These are phyloP conservation scores for Frieseomelitta varia DNA, from an alignment of 1,140 invertebrate species.

Conservation along the genomic window DNA sequence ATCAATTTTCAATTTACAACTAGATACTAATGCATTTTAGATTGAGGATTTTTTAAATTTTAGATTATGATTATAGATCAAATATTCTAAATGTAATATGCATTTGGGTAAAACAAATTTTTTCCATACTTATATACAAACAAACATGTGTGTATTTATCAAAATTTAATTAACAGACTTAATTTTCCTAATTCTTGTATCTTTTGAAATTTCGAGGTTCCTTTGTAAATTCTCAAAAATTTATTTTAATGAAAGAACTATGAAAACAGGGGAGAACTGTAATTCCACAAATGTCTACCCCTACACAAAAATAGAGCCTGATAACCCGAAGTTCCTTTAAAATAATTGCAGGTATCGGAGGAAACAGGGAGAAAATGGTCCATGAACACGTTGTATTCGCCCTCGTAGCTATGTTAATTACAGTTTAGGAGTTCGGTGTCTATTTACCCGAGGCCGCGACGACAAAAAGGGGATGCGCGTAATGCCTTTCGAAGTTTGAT, in stretches of 20 bases:
- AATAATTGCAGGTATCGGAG: neutral
- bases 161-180: no score
- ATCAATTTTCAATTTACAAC: neutral
- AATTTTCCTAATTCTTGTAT: no score
- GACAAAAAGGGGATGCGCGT: conserved; percentile 46
- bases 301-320: neutral
- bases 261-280: neutral
- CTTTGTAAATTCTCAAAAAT: no score
- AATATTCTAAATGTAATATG: no score
- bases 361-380: neutral
- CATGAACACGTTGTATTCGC: conserved; percentile 14
- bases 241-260: no score
- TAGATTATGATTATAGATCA: no score
- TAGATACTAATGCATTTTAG: no score
- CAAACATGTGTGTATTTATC: no score
- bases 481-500: conserved; percentile 60
- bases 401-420: conserved; percentile 49
- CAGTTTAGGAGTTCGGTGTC: conserved; percentile 44
- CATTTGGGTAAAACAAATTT: no score
- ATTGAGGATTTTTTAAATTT: no score
- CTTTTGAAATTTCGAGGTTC: no score
- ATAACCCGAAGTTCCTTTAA: neutral
- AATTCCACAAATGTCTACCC: neutral
- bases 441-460: conserved; percentile 21
- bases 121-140: no score